These are phyloP conservation scores for Atherinosoma microstoma DNA, from an alignment of 2,797 vertebrate species.

Conservation along the genomic window DNA sequence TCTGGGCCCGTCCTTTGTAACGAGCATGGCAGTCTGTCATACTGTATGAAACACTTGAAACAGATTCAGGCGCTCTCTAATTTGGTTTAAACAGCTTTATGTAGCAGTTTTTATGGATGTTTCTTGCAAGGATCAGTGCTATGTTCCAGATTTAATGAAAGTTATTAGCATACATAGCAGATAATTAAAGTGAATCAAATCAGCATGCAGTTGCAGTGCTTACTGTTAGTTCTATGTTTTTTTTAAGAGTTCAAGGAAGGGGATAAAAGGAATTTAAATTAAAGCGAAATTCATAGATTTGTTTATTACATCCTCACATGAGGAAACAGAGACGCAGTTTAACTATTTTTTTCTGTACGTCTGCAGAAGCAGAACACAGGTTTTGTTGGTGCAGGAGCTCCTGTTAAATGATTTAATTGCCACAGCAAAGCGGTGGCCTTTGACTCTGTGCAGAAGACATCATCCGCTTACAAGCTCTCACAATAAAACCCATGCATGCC, in stretches of 20 bases:
- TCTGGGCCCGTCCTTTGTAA: slow-evolving; percentile 43
- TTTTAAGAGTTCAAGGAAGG: slow-evolving; percentile 50
- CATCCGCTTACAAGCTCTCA: slow-evolving; percentile 75
- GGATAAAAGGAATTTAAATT: slow-evolving; percentile 50
- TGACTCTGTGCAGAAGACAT: slow-evolving; percentile 79
- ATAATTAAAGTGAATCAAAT: slow-evolving; percentile 61
- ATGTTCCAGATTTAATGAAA: slow-evolving; percentile 47
- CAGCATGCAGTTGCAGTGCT: slow-evolving; percentile 35
- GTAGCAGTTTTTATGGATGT: slow-evolving; percentile 33
- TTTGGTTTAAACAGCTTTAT: slow-evolving; percentile 41
- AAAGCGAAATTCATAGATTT: slow-evolving; percentile 59
- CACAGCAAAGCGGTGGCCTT: slow-evolving; percentile 74
- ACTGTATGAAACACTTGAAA: slow-evolving; percentile 65
- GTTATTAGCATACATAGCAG: slow-evolving; percentile 47
- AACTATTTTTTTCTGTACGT: slow-evolving; percentile 32
- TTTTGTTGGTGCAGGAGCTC: slow-evolving; percentile 64
- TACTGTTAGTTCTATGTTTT: slow-evolving; percentile 53
- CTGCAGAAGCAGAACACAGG: slow-evolving; percentile 44
- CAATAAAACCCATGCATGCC: slow-evolving; percentile 77
- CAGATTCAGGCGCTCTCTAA: slow-evolving; percentile 48
- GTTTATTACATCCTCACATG: slow-evolving; percentile 69
- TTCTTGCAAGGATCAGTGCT: slow-evolving; percentile 36
- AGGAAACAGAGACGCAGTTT: slow-evolving; percentile 46
- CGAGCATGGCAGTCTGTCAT: slow-evolving; percentile 36
- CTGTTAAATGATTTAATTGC: slow-evolving; percentile 80